Evolutionary conservation across 2,113 vertebrate species (phyloP).

Genomic region (Parotia lawesii): DNA sequence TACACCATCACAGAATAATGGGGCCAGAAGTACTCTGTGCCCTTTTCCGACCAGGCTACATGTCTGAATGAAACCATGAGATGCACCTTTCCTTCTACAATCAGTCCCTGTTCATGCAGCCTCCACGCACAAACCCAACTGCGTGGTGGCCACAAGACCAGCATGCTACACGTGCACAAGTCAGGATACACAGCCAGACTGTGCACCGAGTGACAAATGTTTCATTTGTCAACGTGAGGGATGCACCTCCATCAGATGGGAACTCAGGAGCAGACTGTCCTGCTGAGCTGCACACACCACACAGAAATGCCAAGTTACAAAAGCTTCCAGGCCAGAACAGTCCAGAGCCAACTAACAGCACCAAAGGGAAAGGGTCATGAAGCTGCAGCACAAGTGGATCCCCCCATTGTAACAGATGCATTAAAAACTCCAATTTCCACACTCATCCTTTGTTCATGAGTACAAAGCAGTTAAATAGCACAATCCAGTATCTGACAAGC

Average conservation of each 20-base stretch:
- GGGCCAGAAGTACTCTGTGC: neutral
- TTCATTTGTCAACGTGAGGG: neutral
- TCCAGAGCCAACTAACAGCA: neutral
- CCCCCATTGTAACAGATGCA: neutral
- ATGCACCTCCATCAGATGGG: neutral
- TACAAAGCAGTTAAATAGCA: neutral
- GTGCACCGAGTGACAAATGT: neutral
- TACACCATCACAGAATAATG: neutral
- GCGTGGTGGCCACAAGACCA: rapidly evolving
- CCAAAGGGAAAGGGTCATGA: neutral
- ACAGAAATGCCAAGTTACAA: neutral
- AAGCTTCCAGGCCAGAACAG: neutral
- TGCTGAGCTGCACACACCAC: neutral
- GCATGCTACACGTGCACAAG: neutral
- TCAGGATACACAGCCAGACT: neutral
- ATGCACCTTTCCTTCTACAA: neutral
- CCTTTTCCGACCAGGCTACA: neutral
- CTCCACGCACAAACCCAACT: neutral
- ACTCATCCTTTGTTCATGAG: neutral
- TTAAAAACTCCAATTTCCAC: neutral
- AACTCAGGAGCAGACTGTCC: neutral
- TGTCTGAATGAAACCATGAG: neutral
- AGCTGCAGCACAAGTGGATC: neutral
- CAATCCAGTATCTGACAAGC: neutral
- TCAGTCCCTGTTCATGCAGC: neutral